phyloP scores from a whole-genome alignment of 2,888 invertebrate species.

The Pollenia angustigena region DNA sequence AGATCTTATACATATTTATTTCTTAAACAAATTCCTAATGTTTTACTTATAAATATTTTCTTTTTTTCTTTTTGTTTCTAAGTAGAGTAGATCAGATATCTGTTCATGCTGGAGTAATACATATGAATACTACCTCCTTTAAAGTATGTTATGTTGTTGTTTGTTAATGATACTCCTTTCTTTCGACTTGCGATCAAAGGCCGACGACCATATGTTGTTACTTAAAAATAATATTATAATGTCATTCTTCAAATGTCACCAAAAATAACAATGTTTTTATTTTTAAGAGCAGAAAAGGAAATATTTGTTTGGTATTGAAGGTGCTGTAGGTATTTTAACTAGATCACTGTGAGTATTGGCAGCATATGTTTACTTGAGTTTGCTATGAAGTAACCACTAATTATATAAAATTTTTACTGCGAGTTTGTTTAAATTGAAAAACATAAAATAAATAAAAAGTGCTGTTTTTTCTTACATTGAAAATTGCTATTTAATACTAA shows the following conservation, averaged over 20 bases:
- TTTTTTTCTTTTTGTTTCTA: not conserved
- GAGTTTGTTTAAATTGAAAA: not conserved
- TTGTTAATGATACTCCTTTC: constrained; percentile 39
- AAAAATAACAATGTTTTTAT: constrained; percentile 33
- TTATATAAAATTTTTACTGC: constrained; percentile 40
- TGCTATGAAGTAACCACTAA: constrained; percentile 43
- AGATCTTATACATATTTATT: constrained; percentile 9
- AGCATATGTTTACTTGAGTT: constrained; percentile 49
- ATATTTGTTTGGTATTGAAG: not conserved
- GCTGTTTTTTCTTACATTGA: not conserved
- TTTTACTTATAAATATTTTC: not conserved
- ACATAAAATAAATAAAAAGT: not conserved
- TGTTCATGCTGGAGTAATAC: constrained; percentile 34
- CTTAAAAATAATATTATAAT: constrained; percentile 45
- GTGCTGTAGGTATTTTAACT: constrained; percentile 32
- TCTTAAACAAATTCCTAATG: constrained; percentile 47
- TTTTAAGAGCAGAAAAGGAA: not conserved
- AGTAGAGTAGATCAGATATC: not conserved
- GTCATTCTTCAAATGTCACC: constrained; percentile 63
- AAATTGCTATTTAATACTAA: not conserved
- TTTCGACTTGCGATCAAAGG: not conserved
- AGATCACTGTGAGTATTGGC: constrained; percentile 26
- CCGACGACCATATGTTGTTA: constrained; percentile 51
- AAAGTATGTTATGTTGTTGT: constrained; percentile 7
- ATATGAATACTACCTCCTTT: constrained; percentile 28